Percentiles rank a stretch among this genome's conserved stretches.
phyloP scores from a whole-genome alignment of 92 coral and sea anemone genomes.

The Siderastrea radians region DNA sequence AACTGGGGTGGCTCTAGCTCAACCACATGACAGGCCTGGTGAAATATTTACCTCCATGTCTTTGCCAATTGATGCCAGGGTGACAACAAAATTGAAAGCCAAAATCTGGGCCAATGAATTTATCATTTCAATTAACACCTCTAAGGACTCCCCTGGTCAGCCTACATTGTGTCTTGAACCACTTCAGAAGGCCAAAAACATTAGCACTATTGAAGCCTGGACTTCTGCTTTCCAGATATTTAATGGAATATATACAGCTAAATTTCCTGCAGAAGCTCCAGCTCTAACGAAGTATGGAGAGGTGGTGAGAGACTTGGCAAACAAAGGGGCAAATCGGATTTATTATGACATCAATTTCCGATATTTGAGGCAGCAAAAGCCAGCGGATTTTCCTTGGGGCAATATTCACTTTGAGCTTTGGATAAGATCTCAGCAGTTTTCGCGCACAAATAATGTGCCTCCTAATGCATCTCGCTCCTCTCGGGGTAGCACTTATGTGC shows the following conservation, averaged over 20 bases:
- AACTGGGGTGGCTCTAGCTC: constrained; percentile 16
- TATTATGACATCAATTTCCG: constrained; percentile 53
- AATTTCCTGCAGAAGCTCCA: constrained; percentile 39
- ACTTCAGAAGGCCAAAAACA: constrained; percentile 30
- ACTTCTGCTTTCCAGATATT: constrained; percentile 47
- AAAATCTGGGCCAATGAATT: constrained; percentile 69
- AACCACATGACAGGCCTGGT: constrained; percentile 25
- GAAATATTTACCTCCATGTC: constrained; percentile 33
- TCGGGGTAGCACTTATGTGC: constrained; percentile 4
- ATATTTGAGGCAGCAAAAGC: constrained; percentile 31
- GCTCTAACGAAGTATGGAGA: constrained; percentile 57
- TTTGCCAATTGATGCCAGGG: constrained; percentile 61
- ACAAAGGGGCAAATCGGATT: constrained; percentile 32
- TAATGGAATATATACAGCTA: constrained; percentile 38
- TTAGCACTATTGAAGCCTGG: constrained; percentile 28
- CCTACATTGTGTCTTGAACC: constrained; percentile 50
- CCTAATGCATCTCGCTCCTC: background rate
- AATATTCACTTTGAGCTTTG: constrained; percentile 64
- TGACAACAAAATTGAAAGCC: constrained; percentile 52
- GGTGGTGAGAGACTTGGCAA: constrained; percentile 61
- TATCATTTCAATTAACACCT: constrained; percentile 16
- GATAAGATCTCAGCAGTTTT: constrained; percentile 54
- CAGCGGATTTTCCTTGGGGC: constrained; percentile 53
- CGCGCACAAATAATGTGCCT: background rate
- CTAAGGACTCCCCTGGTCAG: constrained; percentile 17